Base-by-base conservation (phyloP, 2,113 vertebrate species). In the Melanerpes formicivorus region DNA sequence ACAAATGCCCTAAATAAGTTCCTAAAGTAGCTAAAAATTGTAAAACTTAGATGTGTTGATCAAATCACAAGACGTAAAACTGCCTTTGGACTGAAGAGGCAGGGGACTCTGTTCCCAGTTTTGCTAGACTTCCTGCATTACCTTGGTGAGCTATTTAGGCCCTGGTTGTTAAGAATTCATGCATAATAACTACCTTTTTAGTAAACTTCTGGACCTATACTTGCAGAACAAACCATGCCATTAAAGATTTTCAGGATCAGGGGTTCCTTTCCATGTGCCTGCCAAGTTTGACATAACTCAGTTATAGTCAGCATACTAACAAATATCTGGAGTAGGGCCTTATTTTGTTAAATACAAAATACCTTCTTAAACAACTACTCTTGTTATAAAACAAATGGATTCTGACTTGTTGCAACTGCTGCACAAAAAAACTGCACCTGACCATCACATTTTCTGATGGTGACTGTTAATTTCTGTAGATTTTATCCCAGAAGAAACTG, bases 401-500 rank as follows among this genome's bases (percentile, higher is more conserved):
- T 34, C 32, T 69, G 63, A 59, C 30, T 88, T 79, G 0, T 34
- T 85, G 50, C 5, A 4, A 59, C 69, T 80, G 63, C 30, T 7
- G 8, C 44, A 64, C 29, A 7, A 16, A 72, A 58, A 27, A 40
- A n/a, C 44, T 14, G 15, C 6, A 10, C 7, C 60, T 78, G 52
- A 52, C 50, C 50, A 52, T 52, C 50, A 23, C 10, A 13, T 4
- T 52, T 58, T 67, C 74, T 50, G 40, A 66, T 1, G 2, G 29
- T 2, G 15, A 21, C n/a, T 3, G 18, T n/a, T 66, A 26, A 17
- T 55, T 84, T 44, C 77, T 23, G 29, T 5, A 67, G 18, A 32
- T 18, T 77, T 64, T 37, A 90, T 34, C 18, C 55, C 55, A 77
- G 56, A 76, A 84, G 80, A 84, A 94, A 73, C 75, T 52, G 34